Evolutionary conservation across 2,113 vertebrate genomes (phyloP), one percentile per base, ranked within the genome.

Genomic region (Apistogramma diplotaenia): DNA sequence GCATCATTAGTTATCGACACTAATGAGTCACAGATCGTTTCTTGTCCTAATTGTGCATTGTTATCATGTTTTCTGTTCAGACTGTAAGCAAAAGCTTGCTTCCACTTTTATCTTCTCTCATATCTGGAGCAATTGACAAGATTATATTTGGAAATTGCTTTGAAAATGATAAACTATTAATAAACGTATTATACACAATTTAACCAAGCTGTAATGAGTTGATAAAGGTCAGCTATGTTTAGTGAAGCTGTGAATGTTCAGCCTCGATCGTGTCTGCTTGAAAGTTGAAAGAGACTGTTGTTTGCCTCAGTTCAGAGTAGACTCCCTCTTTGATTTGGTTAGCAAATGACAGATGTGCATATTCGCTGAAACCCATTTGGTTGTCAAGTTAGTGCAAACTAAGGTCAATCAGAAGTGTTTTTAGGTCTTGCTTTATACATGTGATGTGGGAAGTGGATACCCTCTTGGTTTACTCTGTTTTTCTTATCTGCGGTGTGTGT

Each of bases 291-390:
- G 40, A 33, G 23, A 31, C 67, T 55, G 23, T 74, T 12, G 37
- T 35, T 59, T 79, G 27, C 62, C 62, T 61, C 65, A 4, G 6
- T 31, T 77, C 65, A 67, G 81, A 83, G 72, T 43, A 25, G 59
- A 70, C 46, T 71, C 27, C 31, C 60, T 72, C 43, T 84, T 78
- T 81, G 55, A 93, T 91, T 85, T 89, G 86, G 72, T 89, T 89
- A 89, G 81, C 80, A 87, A 92, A 90, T 88, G 55, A 85, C 35
- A 84, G 43, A 1, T 76, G 53, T 51, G 33, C 72, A 74, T 73
- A 19, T 49, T 80, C 75, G 46, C 77, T 81, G 59, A 87, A 67
- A 62, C 60, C 62, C 12, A 65, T 85, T 85, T 81, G 85, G 82
- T 75, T 85, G 51, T 79, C 72, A 67, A 79, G 56, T n/a, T 77